Evolutionary conservation across 2,113 vertebrate genomes (phyloP), one percentile per base, ranked within the genome.

Genomic region (Reinhardtius hippoglossoides): DNA sequence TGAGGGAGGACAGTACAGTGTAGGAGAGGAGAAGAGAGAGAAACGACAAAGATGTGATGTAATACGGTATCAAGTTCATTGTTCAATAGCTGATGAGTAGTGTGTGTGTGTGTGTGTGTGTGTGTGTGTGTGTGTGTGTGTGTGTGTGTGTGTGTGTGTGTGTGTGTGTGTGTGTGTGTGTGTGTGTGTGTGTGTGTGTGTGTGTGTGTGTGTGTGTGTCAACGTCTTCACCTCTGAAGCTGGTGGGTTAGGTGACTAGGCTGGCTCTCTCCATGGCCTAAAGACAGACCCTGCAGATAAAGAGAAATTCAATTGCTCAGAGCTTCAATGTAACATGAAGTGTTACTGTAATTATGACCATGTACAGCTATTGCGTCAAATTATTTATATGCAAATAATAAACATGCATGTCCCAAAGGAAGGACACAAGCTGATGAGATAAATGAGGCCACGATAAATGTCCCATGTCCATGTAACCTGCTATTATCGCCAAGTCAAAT

Each of bases 231-330:
- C 97, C 97, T 98, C 93, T 99, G 98, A 26, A 99, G 98, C 96
- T 99, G 98, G 96, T 99, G 97, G 83, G 98, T 99, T 75, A 99
- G 97, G 88, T 98, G 96, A 84, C 97, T 96, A 76, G 98, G 98
- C 93, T 99, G 98, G 93, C 95, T 98, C 92, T 99, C 98, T 94
- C 97, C 96, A 54, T 95, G 95, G 88, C 94, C 94, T 90, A 96
- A 91, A 70, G 95, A 95, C 0, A 97, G 89, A 87, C 96, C 95
- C 95, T 98, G 96, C 84, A 94, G 83, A 44, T 20, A 81, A 24
- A 81, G 71, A 15, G 62, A 58, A 71, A 3, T 2, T 14, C 6
- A 54, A 31, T 21, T 3, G 56, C 54, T 74, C 3, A 48, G 24
- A 31, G 16, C 62, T 46, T 46, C 2, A 26, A 3, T 9, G 16